Conservation (phyloP, 1,140 invertebrate genomes). For the Bursaphelenchus mucronatus region DNA sequence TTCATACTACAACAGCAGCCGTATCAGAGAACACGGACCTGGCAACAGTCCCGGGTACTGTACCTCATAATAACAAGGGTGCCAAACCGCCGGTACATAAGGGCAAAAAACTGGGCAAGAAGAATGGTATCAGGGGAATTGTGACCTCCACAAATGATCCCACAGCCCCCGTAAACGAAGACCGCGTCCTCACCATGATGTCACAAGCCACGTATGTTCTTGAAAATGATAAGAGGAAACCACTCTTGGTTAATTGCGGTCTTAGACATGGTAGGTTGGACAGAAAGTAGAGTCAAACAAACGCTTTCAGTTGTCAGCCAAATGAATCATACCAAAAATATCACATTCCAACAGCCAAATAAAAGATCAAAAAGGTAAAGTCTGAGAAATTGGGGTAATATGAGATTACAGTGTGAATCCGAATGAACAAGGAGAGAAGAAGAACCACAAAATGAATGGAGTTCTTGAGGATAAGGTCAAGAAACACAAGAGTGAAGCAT, state of each 20-base stretch:
- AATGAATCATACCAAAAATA: constrained; percentile 5
- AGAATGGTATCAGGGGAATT: neutral
- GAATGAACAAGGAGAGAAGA: constrained; percentile 7
- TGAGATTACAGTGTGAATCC: constrained; percentile 1
- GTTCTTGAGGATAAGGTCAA: neutral
- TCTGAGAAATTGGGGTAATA: too few species aligned
- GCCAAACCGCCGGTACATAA: constrained; percentile 22
- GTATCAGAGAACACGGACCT: constrained; percentile 15
- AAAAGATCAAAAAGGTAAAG: constrained; percentile 22
- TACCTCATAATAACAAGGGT: constrained; percentile 12
- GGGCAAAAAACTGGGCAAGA: constrained; percentile 22
- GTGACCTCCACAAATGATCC: neutral
- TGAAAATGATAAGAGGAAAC: constrained; percentile 50
- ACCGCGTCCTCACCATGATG: constrained; percentile 39
- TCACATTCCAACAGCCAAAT: constrained; percentile 4
- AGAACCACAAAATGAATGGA: constrained; percentile 22
- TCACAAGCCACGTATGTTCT: constrained; percentile 53
- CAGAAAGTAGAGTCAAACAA: neutral
- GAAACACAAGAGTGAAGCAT: constrained; percentile 25
- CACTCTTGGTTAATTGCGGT: constrained; percentile 33
- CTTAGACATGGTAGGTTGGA: constrained; percentile 29
- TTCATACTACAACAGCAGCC: neutral
- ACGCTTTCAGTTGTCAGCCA: constrained; percentile 9
- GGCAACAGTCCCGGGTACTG: constrained; percentile 23
- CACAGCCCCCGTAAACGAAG: constrained; percentile 12